Conservation (phyloP, 2,888 invertebrate species). For the Acrobeloides nanus region DNA sequence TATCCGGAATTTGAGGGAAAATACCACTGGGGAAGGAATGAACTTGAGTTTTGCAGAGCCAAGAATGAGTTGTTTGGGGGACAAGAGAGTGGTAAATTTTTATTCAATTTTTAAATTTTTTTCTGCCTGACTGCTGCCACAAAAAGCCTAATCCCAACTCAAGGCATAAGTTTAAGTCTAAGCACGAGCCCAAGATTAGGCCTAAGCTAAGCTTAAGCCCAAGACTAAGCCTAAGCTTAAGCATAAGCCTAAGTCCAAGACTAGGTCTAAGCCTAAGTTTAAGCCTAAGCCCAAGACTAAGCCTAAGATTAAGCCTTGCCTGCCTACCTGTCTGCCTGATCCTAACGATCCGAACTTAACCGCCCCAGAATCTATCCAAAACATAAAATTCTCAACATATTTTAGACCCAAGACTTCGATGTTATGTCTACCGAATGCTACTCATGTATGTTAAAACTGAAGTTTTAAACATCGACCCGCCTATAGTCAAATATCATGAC, state of each 20-base stretch:
- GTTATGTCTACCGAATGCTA: slow-evolving; percentile 13
- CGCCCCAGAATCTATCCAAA: background rate
- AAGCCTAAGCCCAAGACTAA: too few species aligned
- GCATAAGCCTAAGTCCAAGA: too few species aligned
- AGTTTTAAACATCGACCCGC: slow-evolving; percentile 21
- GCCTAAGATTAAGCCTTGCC: too few species aligned
- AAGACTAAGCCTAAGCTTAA: too few species aligned
- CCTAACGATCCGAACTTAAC: too few species aligned
- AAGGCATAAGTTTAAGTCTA: background rate
- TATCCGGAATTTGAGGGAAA: slow-evolving; percentile 9
- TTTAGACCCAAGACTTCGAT: slow-evolving; percentile 3
- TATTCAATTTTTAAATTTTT: background rate
- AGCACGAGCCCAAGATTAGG: too few species aligned
- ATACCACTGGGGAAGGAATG: slow-evolving; percentile 8
- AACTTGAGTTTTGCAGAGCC: background rate
- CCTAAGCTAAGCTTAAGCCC: too few species aligned
- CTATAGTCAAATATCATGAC: slow-evolving; percentile 22
- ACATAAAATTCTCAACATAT: background rate
- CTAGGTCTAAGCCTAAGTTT: too few species aligned
- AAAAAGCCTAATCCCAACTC: background rate
- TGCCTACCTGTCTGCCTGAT: too few species aligned
- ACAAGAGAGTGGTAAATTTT: slow-evolving; percentile 4
- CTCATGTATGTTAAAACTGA: slow-evolving; percentile 19
- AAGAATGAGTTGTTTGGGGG: slow-evolving; percentile 6
- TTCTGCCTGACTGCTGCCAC: background rate